Evolutionary conservation across 2,797 vertebrate genomes (phyloP).

Genomic region (Cryptoprocta ferox): DNA sequence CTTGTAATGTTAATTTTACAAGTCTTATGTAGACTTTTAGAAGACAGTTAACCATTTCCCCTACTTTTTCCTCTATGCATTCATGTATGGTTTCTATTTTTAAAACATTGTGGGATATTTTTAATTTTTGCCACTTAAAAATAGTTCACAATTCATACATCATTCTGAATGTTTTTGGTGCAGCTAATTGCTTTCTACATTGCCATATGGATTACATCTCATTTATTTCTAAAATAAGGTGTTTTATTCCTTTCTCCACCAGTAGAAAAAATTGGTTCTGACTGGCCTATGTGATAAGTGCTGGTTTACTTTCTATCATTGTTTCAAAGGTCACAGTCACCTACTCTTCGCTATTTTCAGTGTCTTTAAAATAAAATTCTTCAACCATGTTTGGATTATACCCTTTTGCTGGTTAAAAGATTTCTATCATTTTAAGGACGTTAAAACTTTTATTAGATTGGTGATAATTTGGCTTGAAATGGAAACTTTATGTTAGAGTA

Average conservation of each 20-base stretch:
- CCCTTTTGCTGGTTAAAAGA: background rate
- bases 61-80: background rate
- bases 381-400: background rate
- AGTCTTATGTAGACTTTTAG: background rate
- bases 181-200: background rate
- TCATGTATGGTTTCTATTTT: background rate
- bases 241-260: background rate
- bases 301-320: background rate
- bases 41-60: background rate
- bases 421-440: background rate
- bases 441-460: background rate
- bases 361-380: constrained; percentile 41
- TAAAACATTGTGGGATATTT: background rate
- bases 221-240: constrained; percentile 30
- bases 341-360: background rate
- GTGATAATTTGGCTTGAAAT: constrained; percentile 12
- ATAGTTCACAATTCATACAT: background rate
- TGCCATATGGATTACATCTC: fast-evolving
- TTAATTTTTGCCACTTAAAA: constrained; percentile 39
- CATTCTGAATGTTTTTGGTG: constrained; percentile 11
- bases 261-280: background rate
- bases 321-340: background rate
- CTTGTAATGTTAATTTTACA: background rate
- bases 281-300: background rate
- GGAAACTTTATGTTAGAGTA: background rate